Percentiles rank a stretch among this genome's conserved stretches.
phyloP scores from a whole-genome alignment of 2,113 vertebrate species.

The Tamias sibiricus region DNA sequence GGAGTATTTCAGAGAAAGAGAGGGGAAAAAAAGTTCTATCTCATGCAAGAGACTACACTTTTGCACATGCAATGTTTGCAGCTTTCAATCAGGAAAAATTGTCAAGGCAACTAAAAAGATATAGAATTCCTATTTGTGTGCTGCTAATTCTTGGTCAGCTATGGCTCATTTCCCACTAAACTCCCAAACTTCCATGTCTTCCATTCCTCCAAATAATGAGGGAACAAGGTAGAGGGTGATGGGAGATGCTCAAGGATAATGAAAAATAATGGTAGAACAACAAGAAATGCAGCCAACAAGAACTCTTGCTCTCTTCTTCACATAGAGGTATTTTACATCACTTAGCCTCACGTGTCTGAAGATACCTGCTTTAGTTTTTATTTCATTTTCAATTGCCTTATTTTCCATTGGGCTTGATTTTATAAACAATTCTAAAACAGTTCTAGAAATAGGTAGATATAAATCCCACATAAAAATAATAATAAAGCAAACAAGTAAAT shows the following conservation, averaged over 20 bases:
- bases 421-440: constrained; percentile 1
- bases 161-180: neutral
- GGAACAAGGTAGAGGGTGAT: too few species aligned
- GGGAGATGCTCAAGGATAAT: too few species aligned
- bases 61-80: neutral
- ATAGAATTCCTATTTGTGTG: neutral
- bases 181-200: neutral
- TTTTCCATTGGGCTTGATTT: constrained; percentile 21
- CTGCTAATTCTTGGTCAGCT: constrained; percentile 4
- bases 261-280: neutral
- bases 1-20: constrained; percentile 46
- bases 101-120: constrained; percentile 52
- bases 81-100: constrained; percentile 19
- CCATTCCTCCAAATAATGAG: constrained; percentile 3
- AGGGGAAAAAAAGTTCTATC: neutral
- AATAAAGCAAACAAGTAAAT: neutral
- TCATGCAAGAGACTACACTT: neutral
- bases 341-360: neutral
- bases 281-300: neutral
- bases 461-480: neutral
- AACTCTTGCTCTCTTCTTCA: neutral
- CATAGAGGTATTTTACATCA: neutral
- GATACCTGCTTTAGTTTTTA: neutral
- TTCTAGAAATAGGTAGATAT: neutral
- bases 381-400: neutral